Evolutionary conservation across 2,888 invertebrate genomes (phyloP), one percentile per base, ranked within the genome.

Genomic region (Hyppa rectilinea): DNA sequence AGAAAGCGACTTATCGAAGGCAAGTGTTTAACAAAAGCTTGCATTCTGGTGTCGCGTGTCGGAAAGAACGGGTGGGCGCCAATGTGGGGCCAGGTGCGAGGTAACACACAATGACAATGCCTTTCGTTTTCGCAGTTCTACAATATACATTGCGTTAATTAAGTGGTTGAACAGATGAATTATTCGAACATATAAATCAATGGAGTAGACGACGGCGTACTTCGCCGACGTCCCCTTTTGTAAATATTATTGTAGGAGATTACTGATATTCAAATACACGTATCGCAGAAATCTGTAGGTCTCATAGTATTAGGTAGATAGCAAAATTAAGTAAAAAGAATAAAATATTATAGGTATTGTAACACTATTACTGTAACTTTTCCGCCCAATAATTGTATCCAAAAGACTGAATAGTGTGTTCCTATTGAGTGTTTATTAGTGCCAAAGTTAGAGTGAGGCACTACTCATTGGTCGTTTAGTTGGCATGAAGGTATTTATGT

Each of bases 61-160:
- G n/a, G n/a, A n/a, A n/a, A 36, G 31, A 40, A 23, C 23, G 38
- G 38, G 23, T 55, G 23, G 63, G 43, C 56, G 56, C 56, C 47
- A 61, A 61, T 34, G 26, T 23, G 34, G 47, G 6, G 34, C 34
- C 31, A 40, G 34, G 7, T 34, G 34, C 34, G 34, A 6, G 5
- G 34, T 34, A 34, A n/a, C n/a, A n/a, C n/a, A n/a, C n/a, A n/a
- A n/a, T n/a, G n/a, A n/a, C n/a, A n/a, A n/a, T n/a, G n/a, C n/a
- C n/a, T n/a, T n/a, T n/a, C n/a, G n/a, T n/a, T n/a, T n/a, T n/a
- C n/a, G n/a, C n/a, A n/a, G n/a, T n/a, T n/a, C n/a, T n/a, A n/a
- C n/a, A n/a, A n/a, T n/a, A n/a, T n/a, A n/a, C n/a, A n/a, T 23
- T 26, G 26, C 49, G 7, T 26, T 49, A 26, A 7, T 26, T 26